These are phyloP conservation scores for Formicarius rufipectus DNA, from an alignment of 2,113 vertebrate genomes.

Conservation along the genomic window DNA sequence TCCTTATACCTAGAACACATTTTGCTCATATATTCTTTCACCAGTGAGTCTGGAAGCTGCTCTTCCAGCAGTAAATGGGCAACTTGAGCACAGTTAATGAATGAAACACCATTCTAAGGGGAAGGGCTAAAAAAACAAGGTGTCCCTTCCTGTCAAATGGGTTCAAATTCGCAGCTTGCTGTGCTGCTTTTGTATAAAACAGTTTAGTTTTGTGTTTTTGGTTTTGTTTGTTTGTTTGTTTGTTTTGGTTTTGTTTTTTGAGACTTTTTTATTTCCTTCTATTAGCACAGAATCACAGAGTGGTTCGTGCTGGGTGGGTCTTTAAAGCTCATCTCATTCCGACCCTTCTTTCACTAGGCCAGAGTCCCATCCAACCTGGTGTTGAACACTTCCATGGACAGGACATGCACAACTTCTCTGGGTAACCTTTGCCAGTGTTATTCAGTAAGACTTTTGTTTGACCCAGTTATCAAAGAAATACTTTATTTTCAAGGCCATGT, in stretches of 20 bases:
- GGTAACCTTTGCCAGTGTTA: neutral
- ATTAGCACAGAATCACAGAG: neutral
- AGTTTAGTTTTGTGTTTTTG: too few relatives aligned
- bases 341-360: neutral
- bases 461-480: neutral
- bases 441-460: neutral
- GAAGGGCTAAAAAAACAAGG: neutral
- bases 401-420: neutral
- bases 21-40: neutral
- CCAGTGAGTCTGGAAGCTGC: neutral
- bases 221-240: too few relatives aligned
- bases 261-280: neutral
- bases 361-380: neutral
- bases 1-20: fast-evolving
- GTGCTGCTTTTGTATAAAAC: fast-evolving
- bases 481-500: neutral
- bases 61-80: neutral
- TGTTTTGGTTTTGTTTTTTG: too few relatives aligned
- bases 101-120: neutral
- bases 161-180: neutral
- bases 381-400: neutral
- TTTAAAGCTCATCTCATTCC: neutral
- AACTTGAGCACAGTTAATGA: fast-evolving
- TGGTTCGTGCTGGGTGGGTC: neutral
- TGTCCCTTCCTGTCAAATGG: neutral